Evolutionary conservation across 2,888 invertebrate species (phyloP).

Genomic region (Parnassius mnemosyne): DNA sequence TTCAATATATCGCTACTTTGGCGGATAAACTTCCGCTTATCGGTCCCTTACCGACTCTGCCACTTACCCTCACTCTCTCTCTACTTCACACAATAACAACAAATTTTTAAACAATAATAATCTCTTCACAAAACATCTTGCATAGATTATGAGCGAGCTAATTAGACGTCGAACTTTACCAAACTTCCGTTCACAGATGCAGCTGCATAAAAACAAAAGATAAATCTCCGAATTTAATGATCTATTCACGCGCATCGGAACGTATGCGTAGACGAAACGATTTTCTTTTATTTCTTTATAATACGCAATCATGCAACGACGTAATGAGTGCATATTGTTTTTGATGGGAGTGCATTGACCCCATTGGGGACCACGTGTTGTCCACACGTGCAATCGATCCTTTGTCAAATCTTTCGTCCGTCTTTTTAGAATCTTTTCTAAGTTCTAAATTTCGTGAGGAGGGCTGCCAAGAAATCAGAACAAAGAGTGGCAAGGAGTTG

Average conservation of each 20-base stretch:
- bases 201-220: conserved; percentile 63
- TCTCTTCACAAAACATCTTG: background rate
- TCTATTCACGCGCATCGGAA: conserved; percentile 26
- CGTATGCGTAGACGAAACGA: conserved; percentile 29
- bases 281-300: conserved; percentile 36
- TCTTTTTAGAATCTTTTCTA: conserved; percentile 58
- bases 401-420: conserved; percentile 65
- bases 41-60: too few species aligned
- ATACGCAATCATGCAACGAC: conserved; percentile 37
- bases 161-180: conserved; percentile 31
- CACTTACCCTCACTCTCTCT: too few species aligned
- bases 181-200: conserved; percentile 40
- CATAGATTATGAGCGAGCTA: background rate
- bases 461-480: conserved; percentile 46
- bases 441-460: conserved; percentile 60
- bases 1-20: too few species aligned
- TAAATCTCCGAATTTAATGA: conserved; percentile 35
- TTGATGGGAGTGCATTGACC: conserved; percentile 55
- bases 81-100: too few species aligned
- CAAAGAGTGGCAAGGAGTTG: conserved; percentile 37
- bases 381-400: conserved; percentile 61
- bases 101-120: background rate
- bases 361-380: conserved; percentile 55
- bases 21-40: too few species aligned
- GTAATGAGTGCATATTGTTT: conserved; percentile 63